Evolutionary conservation across 2,113 vertebrate genomes (phyloP).

Genomic region (Sarotherodon lohbergeri): DNA sequence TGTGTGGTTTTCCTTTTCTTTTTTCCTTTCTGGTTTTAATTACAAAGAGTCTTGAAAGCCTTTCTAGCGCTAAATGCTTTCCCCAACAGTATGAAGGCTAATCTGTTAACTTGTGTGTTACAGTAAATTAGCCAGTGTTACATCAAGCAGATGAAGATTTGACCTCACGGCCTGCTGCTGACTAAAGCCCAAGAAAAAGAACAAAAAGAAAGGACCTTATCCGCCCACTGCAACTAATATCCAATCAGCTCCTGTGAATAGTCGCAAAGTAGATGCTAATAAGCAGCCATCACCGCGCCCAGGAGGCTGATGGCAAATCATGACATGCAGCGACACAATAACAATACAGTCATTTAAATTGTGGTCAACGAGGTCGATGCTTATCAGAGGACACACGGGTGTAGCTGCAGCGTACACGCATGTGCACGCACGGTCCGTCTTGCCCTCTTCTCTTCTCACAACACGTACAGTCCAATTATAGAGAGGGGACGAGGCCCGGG

Average conservation of each 20-base stretch:
- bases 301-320: constrained; percentile 5
- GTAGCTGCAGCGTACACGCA: neutral
- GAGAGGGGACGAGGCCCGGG: constrained; percentile 34
- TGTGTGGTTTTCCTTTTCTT: neutral
- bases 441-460: constrained; percentile 2
- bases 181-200: neutral
- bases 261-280: constrained; percentile 28
- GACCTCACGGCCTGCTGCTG: constrained; percentile 13
- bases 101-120: neutral
- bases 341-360: constrained; percentile 38
- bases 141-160: constrained; percentile 6
- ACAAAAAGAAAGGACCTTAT: neutral
- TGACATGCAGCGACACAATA: neutral
- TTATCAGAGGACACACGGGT: constrained; percentile 32
- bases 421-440: neutral
- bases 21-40: neutral
- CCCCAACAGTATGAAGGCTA: neutral
- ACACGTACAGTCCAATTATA: constrained; percentile 55
- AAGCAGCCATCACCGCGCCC: neutral
- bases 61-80: neutral
- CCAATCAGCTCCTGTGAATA: constrained; percentile 14
- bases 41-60: neutral
- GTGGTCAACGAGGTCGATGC: constrained; percentile 31
- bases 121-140: constrained; percentile 21
- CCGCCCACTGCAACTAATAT: constrained; percentile 20